Conservation (phyloP, 2,888 invertebrate species). For the Malacosoma neustria region DNA sequence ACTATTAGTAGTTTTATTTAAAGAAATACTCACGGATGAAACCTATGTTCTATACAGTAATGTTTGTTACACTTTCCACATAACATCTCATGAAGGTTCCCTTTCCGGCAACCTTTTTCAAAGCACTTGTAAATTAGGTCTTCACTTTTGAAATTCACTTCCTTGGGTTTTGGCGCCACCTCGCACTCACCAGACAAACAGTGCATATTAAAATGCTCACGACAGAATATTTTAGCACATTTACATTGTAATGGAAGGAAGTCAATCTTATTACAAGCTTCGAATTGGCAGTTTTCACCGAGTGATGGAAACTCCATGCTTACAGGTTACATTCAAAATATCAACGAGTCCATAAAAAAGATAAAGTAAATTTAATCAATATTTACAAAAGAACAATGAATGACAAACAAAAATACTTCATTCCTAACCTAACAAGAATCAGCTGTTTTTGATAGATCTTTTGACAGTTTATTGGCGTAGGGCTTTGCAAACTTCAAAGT, state of each 20-base stretch:
- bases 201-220: conserved; percentile 77
- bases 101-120: conserved; percentile 71
- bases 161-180: conserved; percentile 49
- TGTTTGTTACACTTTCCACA: conserved; percentile 80
- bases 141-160: conserved; percentile 47
- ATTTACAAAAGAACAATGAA: no score
- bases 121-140: conserved; percentile 72
- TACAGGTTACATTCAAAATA: no score
- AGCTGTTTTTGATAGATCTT: no score
- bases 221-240: conserved; percentile 79
- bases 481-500: no score
- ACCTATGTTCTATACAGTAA: conserved; percentile 81
- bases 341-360: no score
- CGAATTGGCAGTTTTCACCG: conserved; percentile 78
- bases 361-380: no score
- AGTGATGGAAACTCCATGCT: conserved; percentile 83
- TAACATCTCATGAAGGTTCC: conserved; percentile 77
- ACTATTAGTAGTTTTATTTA: no score
- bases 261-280: conserved; percentile 79
- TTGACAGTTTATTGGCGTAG: no score
- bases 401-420: no score
- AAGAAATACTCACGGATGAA: conserved; percentile 67
- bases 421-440: no score
- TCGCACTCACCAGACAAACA: conserved; percentile 69
- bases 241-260: conserved; percentile 82